Conservation (phyloP, 2,888 invertebrate genomes). For the Dicranocentrus wangi region DNA sequence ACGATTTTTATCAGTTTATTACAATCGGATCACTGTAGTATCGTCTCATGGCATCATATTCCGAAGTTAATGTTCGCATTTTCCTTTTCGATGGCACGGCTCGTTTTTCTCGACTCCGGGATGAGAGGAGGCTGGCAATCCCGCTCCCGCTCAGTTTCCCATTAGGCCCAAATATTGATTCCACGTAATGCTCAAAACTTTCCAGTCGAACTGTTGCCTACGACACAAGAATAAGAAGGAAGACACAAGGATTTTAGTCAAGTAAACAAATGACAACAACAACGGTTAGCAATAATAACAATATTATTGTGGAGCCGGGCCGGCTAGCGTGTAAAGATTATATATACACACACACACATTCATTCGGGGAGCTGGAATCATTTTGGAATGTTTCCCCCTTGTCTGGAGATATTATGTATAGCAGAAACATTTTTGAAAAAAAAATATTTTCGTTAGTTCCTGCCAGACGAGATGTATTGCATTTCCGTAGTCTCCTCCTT, state of each 20-base stretch:
- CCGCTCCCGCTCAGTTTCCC: slow-evolving; percentile 81
- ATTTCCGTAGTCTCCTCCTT: too few relatives aligned
- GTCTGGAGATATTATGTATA: too few relatives aligned
- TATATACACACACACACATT: too few relatives aligned
- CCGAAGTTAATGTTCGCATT: slow-evolving; percentile 69
- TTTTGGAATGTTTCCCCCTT: too few relatives aligned
- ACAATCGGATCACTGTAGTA: slow-evolving; percentile 73
- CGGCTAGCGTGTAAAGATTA: too few relatives aligned
- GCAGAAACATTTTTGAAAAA: too few relatives aligned
- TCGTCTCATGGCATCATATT: slow-evolving; percentile 71
- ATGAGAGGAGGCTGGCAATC: slow-evolving; percentile 57
- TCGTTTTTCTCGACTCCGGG: slow-evolving; percentile 67
- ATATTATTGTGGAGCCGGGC: too few relatives aligned
- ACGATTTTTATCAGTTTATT: slow-evolving; percentile 64
- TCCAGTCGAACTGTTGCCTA: slow-evolving; percentile 87
- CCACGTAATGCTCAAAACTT: slow-evolving; percentile 90
- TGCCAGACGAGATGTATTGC: too few relatives aligned
- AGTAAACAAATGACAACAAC: slow-evolving; percentile 31
- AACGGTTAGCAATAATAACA: slow-evolving; percentile 25
- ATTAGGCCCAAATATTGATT: slow-evolving; percentile 87
- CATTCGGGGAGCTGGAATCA: too few relatives aligned
- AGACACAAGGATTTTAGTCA: slow-evolving; percentile 12
- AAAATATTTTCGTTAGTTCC: too few relatives aligned
- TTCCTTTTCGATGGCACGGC: slow-evolving; percentile 71
- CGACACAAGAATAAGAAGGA: neutral